phyloP scores from a whole-genome alignment of 2,113 vertebrate genomes.

The Carettochelys insculpta region DNA sequence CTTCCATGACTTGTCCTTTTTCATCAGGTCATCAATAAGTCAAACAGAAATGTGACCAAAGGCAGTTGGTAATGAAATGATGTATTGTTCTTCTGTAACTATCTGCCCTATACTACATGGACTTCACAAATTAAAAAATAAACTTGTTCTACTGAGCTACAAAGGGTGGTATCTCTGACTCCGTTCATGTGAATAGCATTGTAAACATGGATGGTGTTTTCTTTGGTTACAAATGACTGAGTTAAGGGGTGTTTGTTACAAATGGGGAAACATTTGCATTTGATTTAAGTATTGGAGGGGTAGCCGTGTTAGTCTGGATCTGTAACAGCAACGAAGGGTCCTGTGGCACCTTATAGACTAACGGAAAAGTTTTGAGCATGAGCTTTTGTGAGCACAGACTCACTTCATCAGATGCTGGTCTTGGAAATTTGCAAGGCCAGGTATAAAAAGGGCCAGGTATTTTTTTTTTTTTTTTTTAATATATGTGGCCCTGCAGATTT shows the following conservation, averaged over 20 bases:
- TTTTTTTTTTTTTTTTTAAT: too few relatives aligned
- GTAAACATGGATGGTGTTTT: background rate
- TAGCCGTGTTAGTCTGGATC: too few relatives aligned
- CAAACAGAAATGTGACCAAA: background rate
- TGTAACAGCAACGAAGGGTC: too few relatives aligned
- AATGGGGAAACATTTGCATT: background rate
- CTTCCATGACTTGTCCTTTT: accelerated
- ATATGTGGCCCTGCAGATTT: too few relatives aligned
- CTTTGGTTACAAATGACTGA: background rate
- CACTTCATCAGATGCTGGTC: too few relatives aligned
- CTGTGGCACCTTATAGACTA: too few relatives aligned
- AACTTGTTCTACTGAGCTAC: accelerated
- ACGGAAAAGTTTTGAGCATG: too few relatives aligned
- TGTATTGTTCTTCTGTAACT: accelerated
- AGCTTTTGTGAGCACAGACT: too few relatives aligned
- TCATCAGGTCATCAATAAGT: accelerated
- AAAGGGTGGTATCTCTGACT: accelerated
- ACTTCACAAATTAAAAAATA: background rate
- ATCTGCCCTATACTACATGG: accelerated
- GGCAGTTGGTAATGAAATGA: accelerated
- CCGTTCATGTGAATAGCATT: accelerated
- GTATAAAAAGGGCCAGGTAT: too few relatives aligned
- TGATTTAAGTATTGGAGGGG: too few relatives aligned
- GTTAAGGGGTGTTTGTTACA: too few relatives aligned
- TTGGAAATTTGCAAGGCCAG: too few relatives aligned